Evolutionary conservation across 2,888 invertebrate genomes (phyloP).

Genomic region (Petrolisthes manimaculis): DNA sequence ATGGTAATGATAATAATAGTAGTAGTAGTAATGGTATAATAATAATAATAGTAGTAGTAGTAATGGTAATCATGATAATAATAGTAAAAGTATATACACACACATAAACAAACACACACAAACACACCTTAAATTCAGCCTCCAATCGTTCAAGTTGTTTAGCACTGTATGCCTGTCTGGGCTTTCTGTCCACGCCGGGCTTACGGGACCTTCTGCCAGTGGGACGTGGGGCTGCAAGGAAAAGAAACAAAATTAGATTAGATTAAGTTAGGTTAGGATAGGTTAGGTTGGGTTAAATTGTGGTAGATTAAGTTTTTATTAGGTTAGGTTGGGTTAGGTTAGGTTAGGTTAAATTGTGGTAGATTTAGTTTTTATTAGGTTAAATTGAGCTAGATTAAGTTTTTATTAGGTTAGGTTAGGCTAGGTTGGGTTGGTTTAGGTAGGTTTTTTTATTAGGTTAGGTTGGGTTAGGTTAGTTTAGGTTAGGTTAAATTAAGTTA

Average conservation of each 20-base stretch:
- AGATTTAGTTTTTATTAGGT: not conserved
- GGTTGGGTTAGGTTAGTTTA: not conserved
- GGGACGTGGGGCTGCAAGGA: conserved; percentile 81
- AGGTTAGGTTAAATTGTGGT: too few relatives aligned
- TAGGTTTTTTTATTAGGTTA: not conserved
- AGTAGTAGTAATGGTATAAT: not conserved
- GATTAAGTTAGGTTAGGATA: not conserved
- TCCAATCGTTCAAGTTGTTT: conserved; percentile 92
- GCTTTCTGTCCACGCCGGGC: conserved; percentile 91
- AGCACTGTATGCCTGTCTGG: conserved; percentile 95
- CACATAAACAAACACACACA: not conserved
- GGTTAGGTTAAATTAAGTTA: not conserved
- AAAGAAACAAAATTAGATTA: conserved; percentile 21
- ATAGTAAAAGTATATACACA: not conserved
- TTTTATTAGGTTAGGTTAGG: not conserved
- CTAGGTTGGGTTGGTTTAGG: not conserved
- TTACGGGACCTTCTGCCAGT: conserved; percentile 84
- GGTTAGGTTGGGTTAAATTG: not conserved
- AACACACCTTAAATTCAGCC: conserved; percentile 85
- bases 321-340: too few relatives aligned
- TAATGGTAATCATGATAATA: not conserved
- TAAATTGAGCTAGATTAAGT: too few relatives aligned
- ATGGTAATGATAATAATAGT: not conserved
- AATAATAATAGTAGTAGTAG: not conserved
- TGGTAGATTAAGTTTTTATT: too few relatives aligned